A percentile compares a stretch with the other conserved stretches of the same genome.
Evolutionary conservation across 1,140 invertebrate species (phyloP).

Genomic region (Laupala kohalensis): DNA sequence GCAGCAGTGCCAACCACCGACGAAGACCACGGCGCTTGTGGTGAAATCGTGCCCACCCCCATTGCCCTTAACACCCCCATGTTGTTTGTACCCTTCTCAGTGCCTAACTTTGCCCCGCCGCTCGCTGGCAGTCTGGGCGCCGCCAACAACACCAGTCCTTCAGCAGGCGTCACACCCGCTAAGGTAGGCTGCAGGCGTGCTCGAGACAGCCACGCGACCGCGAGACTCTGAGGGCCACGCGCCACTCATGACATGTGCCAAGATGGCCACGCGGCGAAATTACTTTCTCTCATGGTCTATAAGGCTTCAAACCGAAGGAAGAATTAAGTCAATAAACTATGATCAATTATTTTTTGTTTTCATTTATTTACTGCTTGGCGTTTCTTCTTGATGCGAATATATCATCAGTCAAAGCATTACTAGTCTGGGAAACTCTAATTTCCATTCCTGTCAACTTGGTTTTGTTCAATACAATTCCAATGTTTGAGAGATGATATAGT

Average conservation of each 20-base stretch:
- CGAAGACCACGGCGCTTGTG: constrained; percentile 5
- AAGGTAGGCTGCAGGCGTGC: constrained; percentile 9
- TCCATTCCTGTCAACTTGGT: no score
- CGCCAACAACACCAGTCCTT: constrained; percentile 13
- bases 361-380: no score
- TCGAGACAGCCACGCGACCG: neutral
- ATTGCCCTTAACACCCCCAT: constrained; percentile 11
- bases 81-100: constrained; percentile 15
- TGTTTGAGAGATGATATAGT: no score
- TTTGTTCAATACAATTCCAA: no score
- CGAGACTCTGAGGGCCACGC: neutral
- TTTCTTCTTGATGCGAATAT: no score
- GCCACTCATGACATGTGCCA: neutral
- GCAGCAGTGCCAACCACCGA: constrained; percentile 5
- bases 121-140: constrained; percentile 9
- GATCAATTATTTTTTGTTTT: no score
- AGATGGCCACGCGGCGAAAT: neutral
- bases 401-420: no score
- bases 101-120: constrained; percentile 15
- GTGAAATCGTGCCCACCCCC: constrained; percentile 4
- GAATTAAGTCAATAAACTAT: no score
- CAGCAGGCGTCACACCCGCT: constrained; percentile 11
- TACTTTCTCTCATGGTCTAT: no score
- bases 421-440: no score
- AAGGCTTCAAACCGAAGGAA: no score